Base-by-base conservation (phyloP, 1,140 invertebrate species). In the Zaprionus camerounensis region DNA sequence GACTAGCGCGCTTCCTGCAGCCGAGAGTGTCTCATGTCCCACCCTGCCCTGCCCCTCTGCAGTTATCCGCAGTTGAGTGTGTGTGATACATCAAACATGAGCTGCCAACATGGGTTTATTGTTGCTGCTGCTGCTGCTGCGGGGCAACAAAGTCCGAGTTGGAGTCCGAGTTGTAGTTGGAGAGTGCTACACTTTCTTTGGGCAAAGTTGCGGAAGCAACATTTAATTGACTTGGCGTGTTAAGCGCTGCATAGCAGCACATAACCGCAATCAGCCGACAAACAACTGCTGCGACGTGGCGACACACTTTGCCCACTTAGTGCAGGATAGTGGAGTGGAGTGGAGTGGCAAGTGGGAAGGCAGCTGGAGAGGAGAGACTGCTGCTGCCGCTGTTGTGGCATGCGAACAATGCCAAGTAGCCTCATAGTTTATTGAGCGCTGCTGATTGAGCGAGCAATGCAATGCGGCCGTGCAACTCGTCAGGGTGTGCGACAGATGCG, bases 191-290 rank as follows among this genome's bases (percentile, higher is more conserved):
- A 78, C 79, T 85, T 85, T 78, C 82, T 61, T 83, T 81, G 74
- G 62, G 67, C 67, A 63, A 81, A 71, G 61, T 74, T 82, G 72
- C 87, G 87, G 87, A 87, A 91, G 87, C 87, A 84, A 84, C 74
- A 80, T 91, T 91, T 91, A 91, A 91, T 91, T 91, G 88, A 91
- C 81, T 91, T 91, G 83, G 80, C 88, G 81, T 91, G 88, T 91
- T 82, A 87, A 76, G 78, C 76, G 72, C 71, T 79, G 82, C 82
- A 85, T 85, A 86, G 82, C 82, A 81, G 83, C 82, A 81, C 82
- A 85, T 85, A 86, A 67, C 82, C 79, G 79, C 79, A 85, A 78
- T 85, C 82, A 85, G 69, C 79, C 83, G 79, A 76, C 79, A 86
- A 86, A 85, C 82, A 79, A 85, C 82, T 86, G 57, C 65, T 76